phyloP scores from a whole-genome alignment of 2,888 invertebrate species.

The Macrophya alboannulata region DNA sequence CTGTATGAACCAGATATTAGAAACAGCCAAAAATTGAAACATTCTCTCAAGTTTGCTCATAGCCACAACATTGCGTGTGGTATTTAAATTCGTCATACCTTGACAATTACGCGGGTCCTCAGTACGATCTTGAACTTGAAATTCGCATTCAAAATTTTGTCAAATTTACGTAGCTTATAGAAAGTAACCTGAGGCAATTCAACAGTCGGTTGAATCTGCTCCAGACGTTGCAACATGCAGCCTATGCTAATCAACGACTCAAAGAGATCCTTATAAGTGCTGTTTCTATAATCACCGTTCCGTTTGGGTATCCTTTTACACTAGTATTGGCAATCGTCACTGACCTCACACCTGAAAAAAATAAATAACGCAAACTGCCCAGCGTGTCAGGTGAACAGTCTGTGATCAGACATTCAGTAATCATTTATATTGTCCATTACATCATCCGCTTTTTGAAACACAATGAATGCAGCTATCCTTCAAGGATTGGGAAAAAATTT shows the following conservation, averaged over 20 bases:
- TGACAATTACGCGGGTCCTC: background rate
- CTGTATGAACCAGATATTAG: background rate
- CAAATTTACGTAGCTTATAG: conserved; percentile 46
- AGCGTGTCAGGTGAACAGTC: background rate
- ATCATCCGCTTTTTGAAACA: background rate
- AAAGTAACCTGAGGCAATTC: background rate
- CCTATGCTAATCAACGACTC: background rate
- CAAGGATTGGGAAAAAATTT: background rate
- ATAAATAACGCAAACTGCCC: background rate
- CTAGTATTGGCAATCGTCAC: background rate
- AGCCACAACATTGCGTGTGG: too few species aligned
- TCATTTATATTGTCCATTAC: background rate
- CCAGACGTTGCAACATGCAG: conserved; percentile 17
- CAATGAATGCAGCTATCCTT: background rate
- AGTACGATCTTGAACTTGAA: conserved; percentile 50
- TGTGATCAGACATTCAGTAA: background rate
- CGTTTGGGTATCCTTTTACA: background rate
- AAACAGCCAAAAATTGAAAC: too few species aligned
- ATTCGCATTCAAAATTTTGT: conserved; percentile 28
- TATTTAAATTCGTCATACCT: background rate
- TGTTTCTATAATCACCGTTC: background rate
- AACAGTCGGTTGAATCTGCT: background rate
- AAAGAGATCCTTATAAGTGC: background rate
- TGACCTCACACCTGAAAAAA: background rate
- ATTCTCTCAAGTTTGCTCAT: too few species aligned